Evolutionary conservation across 64 coral and sea anemone genomes (phyloP), one percentile per base, ranked within the genome.

Genomic region (Catalaphyllia jardinei): DNA sequence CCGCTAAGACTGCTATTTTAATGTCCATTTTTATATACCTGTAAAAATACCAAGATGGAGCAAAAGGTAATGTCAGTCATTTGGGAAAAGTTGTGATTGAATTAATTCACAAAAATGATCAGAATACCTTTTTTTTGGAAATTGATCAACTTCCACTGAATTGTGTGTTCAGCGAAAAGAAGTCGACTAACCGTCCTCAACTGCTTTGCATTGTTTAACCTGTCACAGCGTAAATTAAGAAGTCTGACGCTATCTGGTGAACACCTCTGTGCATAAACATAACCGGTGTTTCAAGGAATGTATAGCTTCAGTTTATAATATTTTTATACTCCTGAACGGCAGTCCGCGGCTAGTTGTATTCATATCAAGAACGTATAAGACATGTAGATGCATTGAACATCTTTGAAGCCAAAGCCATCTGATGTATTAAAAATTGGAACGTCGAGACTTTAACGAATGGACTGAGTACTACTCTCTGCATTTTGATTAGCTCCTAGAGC

Each of bases 21-120:
- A 87, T n/a, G 39, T 92, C 83, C 90, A 92, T 92, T 60, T 74
- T 86, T 16, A 24, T 82, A 10, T 22, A 39, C 42, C 81, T 35
- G 22, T 69, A 69, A 69, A 8, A 16, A 67, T 71, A 18, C 19
- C 6, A 83, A 50, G 2, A 69, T 46, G 16, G 24, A 67, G 27
- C 64, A 67, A 67, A 27, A 2, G 10, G 25, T 67, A 67, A 25
- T 67, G 8, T 17, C 24, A 64, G 15, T n/a, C 25, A 67, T 22
- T 25, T 67, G 64, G 19, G 27, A 25, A 67, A n/a, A 67, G 3
- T 65, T 24, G 24, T 10, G 24, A 67, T 4, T 4, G 25, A n/a
- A 67, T 6, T 24, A 65, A 3, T 67, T 67, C 64, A n/a, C 20
- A 67, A 67, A 67, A 10, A 67, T 67, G 22, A 67, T 67, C 20